Base-by-base conservation (phyloP, 2,797 vertebrate genomes). In the Mormyrus proboscirostris region DNA sequence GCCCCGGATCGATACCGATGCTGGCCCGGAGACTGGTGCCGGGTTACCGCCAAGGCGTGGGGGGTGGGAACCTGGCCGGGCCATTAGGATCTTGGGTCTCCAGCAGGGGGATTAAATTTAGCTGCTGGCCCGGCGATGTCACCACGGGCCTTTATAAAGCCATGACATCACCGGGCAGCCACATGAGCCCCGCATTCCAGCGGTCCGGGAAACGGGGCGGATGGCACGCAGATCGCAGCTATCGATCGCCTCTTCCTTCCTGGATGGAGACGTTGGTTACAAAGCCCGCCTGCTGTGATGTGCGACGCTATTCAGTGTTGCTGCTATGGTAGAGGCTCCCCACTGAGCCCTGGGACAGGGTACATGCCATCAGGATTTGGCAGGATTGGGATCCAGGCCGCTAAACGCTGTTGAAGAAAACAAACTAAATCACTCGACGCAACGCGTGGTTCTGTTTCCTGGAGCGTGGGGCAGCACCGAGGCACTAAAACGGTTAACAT, bases 31-130 rank as follows among this genome's bases (percentile, higher is more conserved):
- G 92, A 92, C 92, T 92, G 79, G 94, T 95, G 93, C 95, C 89
- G 93, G 94, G 95, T 95, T 95, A 95, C 92, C 90, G 55, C 89
- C 65, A 88, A 51, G 89, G 89, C 89, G 89, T 92, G 86, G 57
- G 88, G 83, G 88, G 89, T 22, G 88, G 88, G 88, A 90, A 89
- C 90, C 88, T 44, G 86, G 92, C 91, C 92, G 90, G 89, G 93
- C 95, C 95, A 95, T 96, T 95, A 95, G 93, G 94, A 94, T 95
- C 94, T 93, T 93, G 91, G 91, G 92, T 94, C 94, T 95, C 94
- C 93, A 94, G 93, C 92, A 93, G 91, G 94, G 79, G 94, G 95
- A 96, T 95, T 96, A 96, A 95, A 96, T 96, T 96, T 96, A 96
- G 95, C 94, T 92, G 90, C 92, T 95, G 92, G 93, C 92, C 92